Evolutionary conservation across 2,113 vertebrate species (phyloP), one percentile per base, ranked within the genome.

Genomic region (Pluvialis apricaria): DNA sequence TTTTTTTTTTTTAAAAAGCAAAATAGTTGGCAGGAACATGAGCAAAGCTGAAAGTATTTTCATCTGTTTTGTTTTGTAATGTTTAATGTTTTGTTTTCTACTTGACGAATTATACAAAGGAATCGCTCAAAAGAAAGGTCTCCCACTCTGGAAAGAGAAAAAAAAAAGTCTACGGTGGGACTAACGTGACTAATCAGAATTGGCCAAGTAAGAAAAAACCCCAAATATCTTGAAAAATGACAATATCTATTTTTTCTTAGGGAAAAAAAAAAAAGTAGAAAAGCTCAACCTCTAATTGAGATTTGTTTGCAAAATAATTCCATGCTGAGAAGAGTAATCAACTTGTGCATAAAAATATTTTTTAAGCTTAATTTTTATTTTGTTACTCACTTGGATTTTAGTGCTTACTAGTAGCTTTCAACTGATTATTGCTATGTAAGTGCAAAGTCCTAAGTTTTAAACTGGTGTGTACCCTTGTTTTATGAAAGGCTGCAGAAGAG

Each of bases 11-110:
- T 32, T 54, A 10, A 32, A 34, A 42, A 75, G 75, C 57, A 77
- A 88, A 90, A 88, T 82, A 93, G 80, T 86, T 96, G 96, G 93
- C 90, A 95, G 93, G 85, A 86, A 66, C 47, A 80, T 4, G 79
- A 96, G 93, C 71, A 70, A 88, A 86, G 85, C 92, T 70, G 82
- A 26, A 92, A 93, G 87, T 76, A 79, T 87, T 97, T 94, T 94
- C 75, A 89, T 91, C 86, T 94, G 78, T 40, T 94, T 92, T 71
- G 89, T 61, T 89, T 93, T 72, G 92, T 49, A 65, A 86, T 58
- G 66, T 80, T 87, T 31, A 62, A 85, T 85, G 92, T 88, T 95
- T 95, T 94, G 79, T n/a, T 95, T 96, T 90, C 85, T 80, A 14
- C 76, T 95, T 96, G 69, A 31, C 1, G 1, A 57, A 40, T 93